These are phyloP conservation scores for Parascotia fuliginaria DNA, from an alignment of 2,888 invertebrate genomes.

Conservation along the genomic window DNA sequence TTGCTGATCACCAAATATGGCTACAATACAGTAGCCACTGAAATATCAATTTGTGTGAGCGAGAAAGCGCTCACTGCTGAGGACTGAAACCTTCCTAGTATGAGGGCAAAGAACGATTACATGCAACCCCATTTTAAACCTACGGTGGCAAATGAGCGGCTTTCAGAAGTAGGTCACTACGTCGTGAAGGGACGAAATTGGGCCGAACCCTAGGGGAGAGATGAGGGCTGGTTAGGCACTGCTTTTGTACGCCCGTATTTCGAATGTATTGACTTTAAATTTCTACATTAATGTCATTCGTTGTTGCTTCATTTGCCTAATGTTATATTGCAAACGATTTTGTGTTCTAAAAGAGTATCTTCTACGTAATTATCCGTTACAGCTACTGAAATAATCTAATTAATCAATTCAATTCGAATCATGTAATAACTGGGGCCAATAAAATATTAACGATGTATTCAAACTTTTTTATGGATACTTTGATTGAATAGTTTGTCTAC, in stretches of 20 bases:
- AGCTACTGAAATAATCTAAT: neutral
- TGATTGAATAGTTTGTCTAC: neutral
- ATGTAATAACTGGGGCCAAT: neutral
- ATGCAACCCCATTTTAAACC: conserved; percentile 80
- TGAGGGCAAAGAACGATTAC: conserved; percentile 71
- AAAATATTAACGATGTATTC: neutral
- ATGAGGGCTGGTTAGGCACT: conserved; percentile 56
- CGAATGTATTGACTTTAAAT: conserved; percentile 45
- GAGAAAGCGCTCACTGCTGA: conserved; percentile 47
- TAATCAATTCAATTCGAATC: neutral
- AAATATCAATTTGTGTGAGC: conserved; percentile 41
- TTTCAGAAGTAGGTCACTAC: conserved; percentile 79
- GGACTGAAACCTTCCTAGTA: conserved; percentile 51
- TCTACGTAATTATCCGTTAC: neutral
- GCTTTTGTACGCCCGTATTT: conserved; percentile 51
- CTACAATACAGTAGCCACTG: neutral
- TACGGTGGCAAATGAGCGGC: conserved; percentile 75
- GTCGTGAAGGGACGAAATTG: conserved; percentile 78
- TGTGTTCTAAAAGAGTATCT: conserved; percentile 1
- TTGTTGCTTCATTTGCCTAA: conserved; percentile 27
- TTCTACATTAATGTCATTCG: conserved; percentile 26
- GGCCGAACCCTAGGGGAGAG: conserved; percentile 75
- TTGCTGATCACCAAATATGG: neutral
- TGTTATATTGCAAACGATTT: conserved; percentile 18
- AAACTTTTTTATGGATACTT: neutral